phyloP scores from a whole-genome alignment of 35 echinoderm and acorn worm genomes.

The Ptychodera flava region DNA sequence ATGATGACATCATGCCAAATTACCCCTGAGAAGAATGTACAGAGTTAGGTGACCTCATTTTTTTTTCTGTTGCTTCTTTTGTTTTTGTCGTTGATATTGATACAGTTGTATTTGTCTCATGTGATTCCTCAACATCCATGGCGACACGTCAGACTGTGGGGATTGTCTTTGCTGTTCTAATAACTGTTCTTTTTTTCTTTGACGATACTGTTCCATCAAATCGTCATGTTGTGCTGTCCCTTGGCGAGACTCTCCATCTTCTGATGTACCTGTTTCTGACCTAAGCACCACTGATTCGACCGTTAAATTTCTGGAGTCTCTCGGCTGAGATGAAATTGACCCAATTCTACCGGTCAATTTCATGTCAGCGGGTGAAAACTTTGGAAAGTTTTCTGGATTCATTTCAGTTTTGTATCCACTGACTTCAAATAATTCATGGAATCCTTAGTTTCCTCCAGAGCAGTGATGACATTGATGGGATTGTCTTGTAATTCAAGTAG shows the following conservation, averaged over 20 bases:
- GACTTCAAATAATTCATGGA: not conserved
- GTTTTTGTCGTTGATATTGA: not conserved
- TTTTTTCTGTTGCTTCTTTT: not conserved
- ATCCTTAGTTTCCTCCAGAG: not conserved
- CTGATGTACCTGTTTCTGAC: not conserved
- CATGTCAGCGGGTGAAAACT: not conserved
- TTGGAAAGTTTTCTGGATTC: not conserved
- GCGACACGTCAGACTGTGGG: not conserved
- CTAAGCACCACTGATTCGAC: not conserved
- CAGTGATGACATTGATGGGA: not conserved
- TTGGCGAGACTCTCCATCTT: not conserved
- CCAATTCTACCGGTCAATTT: not conserved
- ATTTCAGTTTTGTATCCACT: not conserved
- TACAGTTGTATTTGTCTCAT: not conserved
- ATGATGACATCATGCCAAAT: no score
- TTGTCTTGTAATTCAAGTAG: not conserved
- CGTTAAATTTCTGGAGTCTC: not conserved
- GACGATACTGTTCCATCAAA: not conserved
- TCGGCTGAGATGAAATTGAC: not conserved
- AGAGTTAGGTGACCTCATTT: no score
- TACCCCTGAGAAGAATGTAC: no score
- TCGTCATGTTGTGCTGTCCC: not conserved
- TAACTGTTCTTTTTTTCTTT: not conserved
- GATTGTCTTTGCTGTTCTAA: not conserved
- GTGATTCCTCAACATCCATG: no score